Base-by-base conservation (phyloP, 2,888 invertebrate species). In the Marronus borbonicus region DNA sequence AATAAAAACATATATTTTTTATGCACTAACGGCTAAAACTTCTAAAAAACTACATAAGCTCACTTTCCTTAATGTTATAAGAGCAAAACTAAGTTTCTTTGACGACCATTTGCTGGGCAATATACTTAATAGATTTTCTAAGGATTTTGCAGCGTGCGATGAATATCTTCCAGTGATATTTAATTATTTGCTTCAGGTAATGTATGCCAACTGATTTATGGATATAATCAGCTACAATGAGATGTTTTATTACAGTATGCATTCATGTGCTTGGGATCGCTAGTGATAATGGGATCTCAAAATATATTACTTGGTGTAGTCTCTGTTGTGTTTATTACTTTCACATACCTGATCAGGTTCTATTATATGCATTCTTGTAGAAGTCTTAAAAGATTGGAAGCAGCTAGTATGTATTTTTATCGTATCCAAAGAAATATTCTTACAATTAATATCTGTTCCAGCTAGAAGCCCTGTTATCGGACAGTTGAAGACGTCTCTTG, bases 281-380 rank as follows among this genome's bases (percentile, higher is more conserved):
- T 94, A 2, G 92, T 95, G 20, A 89, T 94, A 10, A 89, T 93
- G 0, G 93, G 96, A 65, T 92, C 95, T 0, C 92, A 94, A 14
- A 95, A 94, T 88, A 92, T 91, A 84, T 92, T 92, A 90, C 89
- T 94, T 2, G 82, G 94, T 62, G 84, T 94, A 49, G 93, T 94
- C 0, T 93, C 94, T 0, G 87, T 90, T 0, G 85, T 93, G 2
- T 91, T 96, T 14, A 90, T 91, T 0, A 80, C 91, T 0, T 83
- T 94, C 8, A 93, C 96, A 85, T 91, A 91, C 78, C 85, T 91
- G 10, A 86, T 95, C 14, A 86, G 96, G 31, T 88, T 89, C 2
- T 90, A 93, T 82, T 95, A 94, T 88, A 89, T 96, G 28, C 87
- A 90, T 44, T 94, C 95, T 17, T 94, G 94, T 12, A 88, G 95